Base-by-base conservation (phyloP, 2,797 vertebrate genomes). In the Monodelphis domestica region DNA sequence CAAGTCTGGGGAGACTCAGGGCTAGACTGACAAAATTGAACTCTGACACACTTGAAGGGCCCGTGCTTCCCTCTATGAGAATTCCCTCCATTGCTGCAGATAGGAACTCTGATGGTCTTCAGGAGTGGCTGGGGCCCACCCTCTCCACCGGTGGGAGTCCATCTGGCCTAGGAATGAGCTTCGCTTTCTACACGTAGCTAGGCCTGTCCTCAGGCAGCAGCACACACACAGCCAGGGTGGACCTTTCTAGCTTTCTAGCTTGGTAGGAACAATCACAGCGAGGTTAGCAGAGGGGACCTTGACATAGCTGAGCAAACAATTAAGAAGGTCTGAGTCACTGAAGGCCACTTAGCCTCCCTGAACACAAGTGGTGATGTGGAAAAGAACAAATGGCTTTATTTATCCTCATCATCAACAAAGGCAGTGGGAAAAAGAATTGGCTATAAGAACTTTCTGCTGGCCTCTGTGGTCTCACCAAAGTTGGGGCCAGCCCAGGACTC, bases 11-110 rank as follows among this genome's bases (percentile, higher is more conserved):
- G 92, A 95, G 87, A 95, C 12, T 45, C 15, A 54, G 88, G 53
- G 38, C 51, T 94, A 38, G 56, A 92, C 53, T 88, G 88, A 95
- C 54, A 97, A 94, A 94, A 38, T 63, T 54, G 93, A 38, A 95
- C 24, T 88, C 70, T 90, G 78, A 90, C 63, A 30, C 92, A 11
- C 84, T 45, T 26, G 38, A 50, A 26, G 38, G 70, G 45, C 26
- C 50, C 84, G 21, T 84, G 70, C 38, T 84, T 84, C 3, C 45
- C 6, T 26, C 9, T 26, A 28, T 70, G 63, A 84, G 70, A 84
- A 84, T 84, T 84, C 21, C 24, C 3, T 84, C 21, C 7, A 38
- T 21, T 84, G 30, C 38, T 24, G 45, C 70, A 45, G 9, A 84
- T 26, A 38, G 11, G 38, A 84, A 84, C 38, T 3, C 70, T 84